Base-by-base conservation (phyloP, 2,797 vertebrate genomes). In the Leptoclinus maculatus region DNA sequence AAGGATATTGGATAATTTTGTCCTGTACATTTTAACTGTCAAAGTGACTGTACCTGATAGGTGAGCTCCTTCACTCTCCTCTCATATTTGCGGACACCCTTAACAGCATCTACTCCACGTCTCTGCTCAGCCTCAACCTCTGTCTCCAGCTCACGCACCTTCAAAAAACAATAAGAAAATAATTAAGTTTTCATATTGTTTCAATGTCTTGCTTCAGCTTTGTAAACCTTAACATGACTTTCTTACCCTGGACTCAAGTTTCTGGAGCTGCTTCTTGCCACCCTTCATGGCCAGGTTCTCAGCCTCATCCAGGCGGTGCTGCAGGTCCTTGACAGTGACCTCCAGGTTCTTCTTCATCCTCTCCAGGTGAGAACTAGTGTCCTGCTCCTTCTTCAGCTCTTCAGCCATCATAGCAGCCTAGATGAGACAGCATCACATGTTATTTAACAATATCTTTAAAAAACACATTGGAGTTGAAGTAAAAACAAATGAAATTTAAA, bases 231-330 rank as follows among this genome's bases (percentile, higher is more conserved):
- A 5, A 29, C 9, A 17, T 7, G 2, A 16, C 2, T 49, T 1
- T 74, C 76, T 70, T 83, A 97, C 96, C 49, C 96, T 95, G 13
- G 94, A 84, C 83, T 97, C 97, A 49, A 97, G 92, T 83, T 97
- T 97, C 93, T 97, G 96, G 78, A 97, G 95, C 85, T 97, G 96
- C 92, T 98, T 98, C 95, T 96, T 98, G 87, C 97, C 96, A 2
- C 97, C 97, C 77, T 97, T 98, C 91, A 98, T 95, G 0, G 97
- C 97, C 92, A 98, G 69, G 88, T 97, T 97, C 89, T 98, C 97
- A 0, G 97, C 97, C 77, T 98, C 97, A 1, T 98, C 97, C 77
- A 98, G 93, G 21, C 97, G 96, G 1, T 88, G 94, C 92, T 97
- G 97, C 84, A 97, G 92, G 71, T 97, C 96, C 90, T 97, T 97